Evolutionary conservation across 2,113 vertebrate genomes (phyloP), one percentile per base, ranked within the genome.

Genomic region (Erythrocebus patas): DNA sequence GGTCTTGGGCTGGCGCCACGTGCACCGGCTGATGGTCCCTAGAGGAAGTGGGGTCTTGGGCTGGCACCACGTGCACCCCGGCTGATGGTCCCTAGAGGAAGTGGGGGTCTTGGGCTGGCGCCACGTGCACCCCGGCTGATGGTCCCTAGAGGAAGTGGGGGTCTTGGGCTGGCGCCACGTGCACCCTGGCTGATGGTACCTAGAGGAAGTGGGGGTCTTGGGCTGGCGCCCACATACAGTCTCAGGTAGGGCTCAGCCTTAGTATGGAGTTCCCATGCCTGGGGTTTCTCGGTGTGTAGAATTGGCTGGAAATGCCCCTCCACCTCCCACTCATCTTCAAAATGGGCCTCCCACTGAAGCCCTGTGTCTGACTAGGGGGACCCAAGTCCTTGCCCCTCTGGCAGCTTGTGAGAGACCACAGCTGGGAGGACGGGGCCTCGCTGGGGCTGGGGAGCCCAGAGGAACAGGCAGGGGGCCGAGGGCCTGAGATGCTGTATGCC

Each of bases 21-120:
- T 14, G 32, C 22, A 0, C 38, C 23, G 9, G 8, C 14, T 45
- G 23, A n/a, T 16, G 20, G 57, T 45, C 68, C 30, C 66, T 2
- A 12, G 17, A 45, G 38, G 78, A 61, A 66, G 35, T 2, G 3
- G 22, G 8, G 14, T 11, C 16, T 55, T 32, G 35, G 23, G 11
- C 17, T 52, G 52, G 16, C 4, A 0, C 14, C 50, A 16, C 14
- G 0, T 10, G 38, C 11, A 0, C 30, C 17, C 23, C 1, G 13
- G 12, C 14, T 43, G 17, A n/a, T 16, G 14, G 57, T 45, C 66
- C 30, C 64, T 2, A 8, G 17, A 45, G 38, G 78, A 61, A 66
- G 35, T 4, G 5, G n/a, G 8, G 13, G 38, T 14, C 11, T 52
- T 23, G 32, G 22, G 38, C 38, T 38, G 38, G 38, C 3, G 38